Evolutionary conservation across 2,888 invertebrate species (phyloP).

Genomic region (Lottia gigantea): DNA sequence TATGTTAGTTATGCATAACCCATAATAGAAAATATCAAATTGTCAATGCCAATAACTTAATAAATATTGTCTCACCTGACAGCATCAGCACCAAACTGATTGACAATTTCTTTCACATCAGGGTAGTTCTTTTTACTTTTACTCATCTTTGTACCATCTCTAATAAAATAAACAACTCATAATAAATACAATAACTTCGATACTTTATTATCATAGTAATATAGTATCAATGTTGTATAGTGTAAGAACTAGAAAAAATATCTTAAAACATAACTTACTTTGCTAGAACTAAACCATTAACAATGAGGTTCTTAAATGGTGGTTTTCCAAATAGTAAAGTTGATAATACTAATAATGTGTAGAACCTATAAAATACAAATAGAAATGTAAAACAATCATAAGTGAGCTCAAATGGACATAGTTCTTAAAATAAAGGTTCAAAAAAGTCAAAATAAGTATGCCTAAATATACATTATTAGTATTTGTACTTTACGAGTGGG

Average conservation of each 20-base stretch:
- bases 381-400: too few relatives aligned
- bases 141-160: constrained; percentile 99
- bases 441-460: too few relatives aligned
- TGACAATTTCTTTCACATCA: constrained; percentile 87
- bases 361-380: constrained; percentile 75
- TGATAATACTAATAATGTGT: constrained; percentile 95
- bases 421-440: too few relatives aligned
- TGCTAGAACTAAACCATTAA: constrained; percentile 95
- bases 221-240: neutral
- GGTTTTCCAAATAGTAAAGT: constrained; percentile 95
- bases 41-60: too few relatives aligned
- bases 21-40: too few relatives aligned
- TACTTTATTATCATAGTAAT: neutral
- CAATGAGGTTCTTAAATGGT: constrained; percentile 97
- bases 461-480: too few relatives aligned
- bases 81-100: constrained; percentile 97
- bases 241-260: too few relatives aligned
- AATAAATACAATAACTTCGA: neutral
- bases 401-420: too few relatives aligned
- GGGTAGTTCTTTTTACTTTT: constrained; percentile 99
- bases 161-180: constrained; percentile 32
- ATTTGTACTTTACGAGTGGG: too few relatives aligned
- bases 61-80: constrained; percentile 72
- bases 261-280: constrained; percentile 54
- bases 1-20: too few relatives aligned